phyloP scores from a whole-genome alignment of 2,113 vertebrate genomes.

The Lasiurus cinereus region DNA sequence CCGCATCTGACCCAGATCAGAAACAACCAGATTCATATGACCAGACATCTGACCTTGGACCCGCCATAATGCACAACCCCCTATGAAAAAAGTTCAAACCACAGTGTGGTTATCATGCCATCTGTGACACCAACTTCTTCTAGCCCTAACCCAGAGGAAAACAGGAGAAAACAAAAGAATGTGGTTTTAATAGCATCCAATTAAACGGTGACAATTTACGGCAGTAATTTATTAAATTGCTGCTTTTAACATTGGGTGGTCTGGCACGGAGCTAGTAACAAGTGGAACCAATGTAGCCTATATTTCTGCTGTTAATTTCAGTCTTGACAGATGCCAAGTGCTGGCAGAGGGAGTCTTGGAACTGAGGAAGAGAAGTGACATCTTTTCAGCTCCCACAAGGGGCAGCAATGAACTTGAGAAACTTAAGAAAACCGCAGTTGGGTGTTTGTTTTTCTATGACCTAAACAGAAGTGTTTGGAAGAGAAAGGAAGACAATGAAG shows the following conservation, averaged over 20 bases:
- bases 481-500: not conserved
- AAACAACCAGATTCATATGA: not conserved
- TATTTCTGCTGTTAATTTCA: slow-evolving; percentile 40
- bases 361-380: not conserved
- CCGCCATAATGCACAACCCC: too few relatives aligned
- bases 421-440: not conserved
- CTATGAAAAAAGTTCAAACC: not conserved
- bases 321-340: not conserved
- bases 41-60: not conserved
- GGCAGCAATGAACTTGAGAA: not conserved
- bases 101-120: not conserved
- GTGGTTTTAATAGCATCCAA: not conserved
- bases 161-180: not conserved
- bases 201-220: slow-evolving; percentile 41
- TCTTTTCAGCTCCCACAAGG: not conserved
- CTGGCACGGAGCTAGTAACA: not conserved
- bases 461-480: not conserved
- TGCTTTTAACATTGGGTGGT: slow-evolving; percentile 13
- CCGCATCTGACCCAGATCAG: fast-evolving
- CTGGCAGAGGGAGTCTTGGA: not conserved
- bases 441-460: not conserved
- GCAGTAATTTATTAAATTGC: slow-evolving; percentile 47
- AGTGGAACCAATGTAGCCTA: not conserved
- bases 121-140: not conserved
- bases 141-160: not conserved